phyloP scores from a whole-genome alignment of 2,113 vertebrate species.

The Pomatorhinus ruficollis region DNA sequence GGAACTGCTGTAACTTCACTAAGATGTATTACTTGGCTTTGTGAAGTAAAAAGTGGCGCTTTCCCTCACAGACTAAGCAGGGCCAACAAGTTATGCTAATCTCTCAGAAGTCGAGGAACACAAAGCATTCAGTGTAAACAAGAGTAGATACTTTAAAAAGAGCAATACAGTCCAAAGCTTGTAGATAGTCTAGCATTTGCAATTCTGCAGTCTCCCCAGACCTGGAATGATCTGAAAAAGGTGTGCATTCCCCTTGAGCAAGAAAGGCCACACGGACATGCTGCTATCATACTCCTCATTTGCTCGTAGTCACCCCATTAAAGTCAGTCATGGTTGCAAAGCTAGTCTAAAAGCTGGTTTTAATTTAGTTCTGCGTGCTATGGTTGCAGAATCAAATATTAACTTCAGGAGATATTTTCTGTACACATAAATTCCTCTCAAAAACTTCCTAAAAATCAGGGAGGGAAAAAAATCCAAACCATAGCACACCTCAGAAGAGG shows the following conservation, averaged over 20 bases:
- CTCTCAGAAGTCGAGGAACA: neutral
- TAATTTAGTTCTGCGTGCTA: neutral
- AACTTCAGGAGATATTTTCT: neutral
- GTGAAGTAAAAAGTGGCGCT: neutral
- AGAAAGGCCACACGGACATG: neutral
- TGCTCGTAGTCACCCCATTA: fast-evolving
- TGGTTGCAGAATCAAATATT: neutral
- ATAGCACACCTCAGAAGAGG: neutral
- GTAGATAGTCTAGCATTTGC: neutral
- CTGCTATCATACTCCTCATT: neutral
- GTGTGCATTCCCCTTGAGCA: fast-evolving
- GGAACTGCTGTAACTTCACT: neutral
- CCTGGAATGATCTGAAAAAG: neutral
- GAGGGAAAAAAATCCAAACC: neutral
- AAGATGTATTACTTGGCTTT: neutral
- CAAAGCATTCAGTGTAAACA: neutral
- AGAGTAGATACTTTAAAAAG: neutral
- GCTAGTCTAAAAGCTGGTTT: neutral
- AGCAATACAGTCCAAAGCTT: neutral
- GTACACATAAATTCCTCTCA: neutral
- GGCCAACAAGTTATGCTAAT: neutral
- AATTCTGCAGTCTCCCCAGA: neutral
- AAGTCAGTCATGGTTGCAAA: neutral
- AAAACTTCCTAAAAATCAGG: neutral
- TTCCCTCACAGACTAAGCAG: neutral